Conservation (phyloP, 1,140 invertebrate genomes). For the Cydia fagiglandana region DNA sequence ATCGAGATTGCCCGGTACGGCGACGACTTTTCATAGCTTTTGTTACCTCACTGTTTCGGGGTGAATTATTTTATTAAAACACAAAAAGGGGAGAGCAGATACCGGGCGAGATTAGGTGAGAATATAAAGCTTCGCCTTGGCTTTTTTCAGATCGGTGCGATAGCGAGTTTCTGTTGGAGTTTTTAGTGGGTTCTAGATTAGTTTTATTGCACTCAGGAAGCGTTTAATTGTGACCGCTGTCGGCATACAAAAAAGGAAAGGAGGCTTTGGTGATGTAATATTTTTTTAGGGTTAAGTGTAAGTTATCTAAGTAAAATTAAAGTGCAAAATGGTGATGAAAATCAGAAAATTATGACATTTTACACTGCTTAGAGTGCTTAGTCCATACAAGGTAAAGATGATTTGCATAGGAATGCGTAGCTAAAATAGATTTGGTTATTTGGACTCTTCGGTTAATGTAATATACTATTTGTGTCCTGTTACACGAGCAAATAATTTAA, state of each 20-base stretch:
- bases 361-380: too few species aligned
- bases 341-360: too few species aligned
- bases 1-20: conserved; percentile 61
- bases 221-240: background rate
- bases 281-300: background rate
- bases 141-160: conserved; percentile 20
- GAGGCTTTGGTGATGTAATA: background rate
- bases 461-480: too few species aligned
- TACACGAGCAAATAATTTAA: too few species aligned
- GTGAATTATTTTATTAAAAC: conserved; percentile 58
- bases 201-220: conserved; percentile 15
- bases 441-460: too few species aligned
- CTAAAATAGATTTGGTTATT: too few species aligned
- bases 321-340: too few species aligned
- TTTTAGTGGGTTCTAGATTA: conserved; percentile 18
- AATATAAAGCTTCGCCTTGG: conserved; percentile 29
- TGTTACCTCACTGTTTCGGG: conserved; percentile 50
- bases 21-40: conserved; percentile 55
- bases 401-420: too few species aligned
- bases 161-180: conserved; percentile 25
- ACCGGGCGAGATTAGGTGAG: conserved; percentile 34
- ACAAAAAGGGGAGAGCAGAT: conserved; percentile 46
- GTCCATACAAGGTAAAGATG: too few species aligned
- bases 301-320: too few species aligned
- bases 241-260: background rate